These are phyloP conservation scores for Anneissia japonica DNA, from an alignment of 35 echinoderm and acorn worm species.

Conservation along the genomic window DNA sequence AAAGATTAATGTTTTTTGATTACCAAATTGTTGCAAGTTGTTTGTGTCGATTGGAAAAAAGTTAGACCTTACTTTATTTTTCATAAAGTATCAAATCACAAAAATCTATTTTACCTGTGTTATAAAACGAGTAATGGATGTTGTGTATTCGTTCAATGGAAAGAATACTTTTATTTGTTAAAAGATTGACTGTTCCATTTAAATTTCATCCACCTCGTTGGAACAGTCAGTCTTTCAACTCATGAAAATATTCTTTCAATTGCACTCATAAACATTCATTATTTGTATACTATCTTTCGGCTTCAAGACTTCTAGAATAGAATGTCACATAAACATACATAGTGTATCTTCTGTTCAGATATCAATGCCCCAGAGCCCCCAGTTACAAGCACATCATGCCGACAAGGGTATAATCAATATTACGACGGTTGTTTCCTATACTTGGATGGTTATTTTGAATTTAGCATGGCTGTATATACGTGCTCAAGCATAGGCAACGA, in stretches of 20 bases:
- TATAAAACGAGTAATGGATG: no score
- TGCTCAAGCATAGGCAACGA: conserved; percentile 33
- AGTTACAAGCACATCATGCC: conserved; percentile 26
- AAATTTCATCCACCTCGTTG: background rate
- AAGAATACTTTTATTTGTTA: no score
- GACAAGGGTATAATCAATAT: conserved; percentile 51
- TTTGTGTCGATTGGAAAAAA: no score
- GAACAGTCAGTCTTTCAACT: background rate
- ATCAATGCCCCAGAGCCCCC: background rate
- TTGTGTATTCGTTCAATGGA: no score
- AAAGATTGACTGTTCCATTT: no score
- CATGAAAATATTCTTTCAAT: background rate
- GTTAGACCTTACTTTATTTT: no score
- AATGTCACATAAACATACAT: background rate
- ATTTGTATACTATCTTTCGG: background rate
- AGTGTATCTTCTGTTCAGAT: conserved; percentile 16
- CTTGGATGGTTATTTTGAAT: conserved; percentile 11
- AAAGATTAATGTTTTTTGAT: no score
- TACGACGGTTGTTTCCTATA: conserved; percentile 49
- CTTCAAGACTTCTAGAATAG: background rate
- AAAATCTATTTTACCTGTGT: no score
- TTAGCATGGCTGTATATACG: conserved; percentile 21
- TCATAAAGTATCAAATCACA: no score
- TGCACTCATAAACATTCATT: no score
- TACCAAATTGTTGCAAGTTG: no score